phyloP scores from a whole-genome alignment of 2,113 vertebrate genomes.

The Leptobrachium ailaonicum region DNA sequence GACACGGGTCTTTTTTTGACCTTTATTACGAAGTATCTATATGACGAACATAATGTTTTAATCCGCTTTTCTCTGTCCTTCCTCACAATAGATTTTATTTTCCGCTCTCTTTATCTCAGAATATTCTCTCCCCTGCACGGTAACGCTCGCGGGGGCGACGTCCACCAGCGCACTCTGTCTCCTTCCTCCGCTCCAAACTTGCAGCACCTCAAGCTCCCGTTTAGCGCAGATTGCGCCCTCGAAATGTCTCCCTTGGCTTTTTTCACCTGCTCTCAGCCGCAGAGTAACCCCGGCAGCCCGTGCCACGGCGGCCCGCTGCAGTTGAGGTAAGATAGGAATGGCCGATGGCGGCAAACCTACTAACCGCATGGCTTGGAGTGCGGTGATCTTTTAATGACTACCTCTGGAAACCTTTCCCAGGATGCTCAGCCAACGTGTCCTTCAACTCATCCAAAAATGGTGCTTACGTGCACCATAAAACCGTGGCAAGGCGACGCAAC shows the following conservation, averaged over 20 bases:
- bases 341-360: slow-evolving; percentile 24
- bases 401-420: background rate
- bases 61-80: background rate
- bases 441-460: too few relatives aligned
- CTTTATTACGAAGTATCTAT: too few relatives aligned
- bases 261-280: slow-evolving; percentile 69
- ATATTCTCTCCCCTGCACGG: slow-evolving; percentile 86
- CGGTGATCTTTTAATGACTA: slow-evolving; percentile 53
- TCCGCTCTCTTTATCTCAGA: slow-evolving; percentile 75
- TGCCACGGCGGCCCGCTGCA: slow-evolving; percentile 79
- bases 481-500: too few relatives aligned
- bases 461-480: too few relatives aligned
- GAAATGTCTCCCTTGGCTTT: slow-evolving; percentile 79
- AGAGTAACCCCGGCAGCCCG: slow-evolving; percentile 72
- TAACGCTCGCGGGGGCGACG: slow-evolving; percentile 88
- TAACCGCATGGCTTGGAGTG: slow-evolving; percentile 16
- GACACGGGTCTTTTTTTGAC: too few relatives aligned
- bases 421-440: too few relatives aligned
- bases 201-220: slow-evolving; percentile 69
- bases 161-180: slow-evolving; percentile 83
- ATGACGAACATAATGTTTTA: too few relatives aligned
- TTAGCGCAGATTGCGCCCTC: slow-evolving; percentile 78
- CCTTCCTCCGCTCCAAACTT: slow-evolving; percentile 75
- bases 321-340: slow-evolving; percentile 86
- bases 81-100: background rate